These are phyloP conservation scores for Prorops nasuta DNA, from an alignment of 1,140 invertebrate genomes.

Conservation along the genomic window DNA sequence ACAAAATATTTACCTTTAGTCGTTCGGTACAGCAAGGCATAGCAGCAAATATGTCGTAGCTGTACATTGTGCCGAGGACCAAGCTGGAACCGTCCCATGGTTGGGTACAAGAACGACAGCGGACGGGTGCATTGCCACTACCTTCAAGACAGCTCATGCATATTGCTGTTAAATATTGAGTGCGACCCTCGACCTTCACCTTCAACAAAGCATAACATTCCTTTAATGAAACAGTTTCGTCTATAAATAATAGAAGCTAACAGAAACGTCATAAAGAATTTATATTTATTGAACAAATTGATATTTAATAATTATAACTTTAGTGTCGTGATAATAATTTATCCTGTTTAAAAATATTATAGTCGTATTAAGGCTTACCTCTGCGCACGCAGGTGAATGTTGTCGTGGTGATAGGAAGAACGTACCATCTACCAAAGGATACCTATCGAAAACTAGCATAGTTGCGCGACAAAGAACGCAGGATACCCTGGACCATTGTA, in stretches of 20 bases:
- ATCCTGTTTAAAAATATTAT: too few relatives aligned
- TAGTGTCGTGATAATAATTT: neutral
- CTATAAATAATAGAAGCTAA: neutral
- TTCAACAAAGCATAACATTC: slow-evolving; percentile 54
- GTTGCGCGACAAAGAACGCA: slow-evolving; percentile 88
- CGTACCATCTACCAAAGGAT: slow-evolving; percentile 94
- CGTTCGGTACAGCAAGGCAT: slow-evolving; percentile 92
- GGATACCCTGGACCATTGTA: slow-evolving; percentile 77
- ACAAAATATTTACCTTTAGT: slow-evolving; percentile 69
- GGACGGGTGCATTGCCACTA: slow-evolving; percentile 66
- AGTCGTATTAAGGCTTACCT: too few relatives aligned
- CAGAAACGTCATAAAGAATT: too few relatives aligned
- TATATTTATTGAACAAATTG: neutral
- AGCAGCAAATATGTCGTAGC: slow-evolving; percentile 96
- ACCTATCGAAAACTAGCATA: slow-evolving; percentile 92
- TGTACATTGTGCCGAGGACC: slow-evolving; percentile 95
- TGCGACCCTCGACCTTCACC: slow-evolving; percentile 84
- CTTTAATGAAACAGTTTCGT: slow-evolving; percentile 11
- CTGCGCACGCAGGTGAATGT: slow-evolving; percentile 79
- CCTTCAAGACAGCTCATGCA: slow-evolving; percentile 91
- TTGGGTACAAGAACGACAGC: slow-evolving; percentile 73
- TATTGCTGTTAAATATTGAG: slow-evolving; percentile 87
- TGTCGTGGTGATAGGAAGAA: slow-evolving; percentile 93
- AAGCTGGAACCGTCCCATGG: slow-evolving; percentile 91
- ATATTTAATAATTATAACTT: neutral